These are phyloP conservation scores for Gymnobelideus leadbeateri DNA, from an alignment of 2,113 vertebrate species.

Conservation along the genomic window DNA sequence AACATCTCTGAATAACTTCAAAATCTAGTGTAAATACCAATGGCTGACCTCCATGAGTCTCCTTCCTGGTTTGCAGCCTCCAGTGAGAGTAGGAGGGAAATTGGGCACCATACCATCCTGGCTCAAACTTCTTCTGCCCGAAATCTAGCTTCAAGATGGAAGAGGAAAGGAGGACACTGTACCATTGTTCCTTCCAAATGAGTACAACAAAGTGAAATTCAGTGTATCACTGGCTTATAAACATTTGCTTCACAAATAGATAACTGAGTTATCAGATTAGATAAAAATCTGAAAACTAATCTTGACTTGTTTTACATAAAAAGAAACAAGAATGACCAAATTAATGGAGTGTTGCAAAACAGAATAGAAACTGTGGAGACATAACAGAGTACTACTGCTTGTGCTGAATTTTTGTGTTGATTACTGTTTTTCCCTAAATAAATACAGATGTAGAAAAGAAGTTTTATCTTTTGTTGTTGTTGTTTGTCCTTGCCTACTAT, in stretches of 20 bases:
- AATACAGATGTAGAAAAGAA: not conserved
- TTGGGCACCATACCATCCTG: no score
- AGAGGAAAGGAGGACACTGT: not conserved
- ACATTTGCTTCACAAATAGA: not conserved
- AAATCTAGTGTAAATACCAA: no score
- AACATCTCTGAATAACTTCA: no score
- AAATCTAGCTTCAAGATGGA: not conserved
- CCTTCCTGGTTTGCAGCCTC: no score
- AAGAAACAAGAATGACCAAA: not conserved
- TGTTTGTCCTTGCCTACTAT: not conserved
- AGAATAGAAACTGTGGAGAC: constrained; percentile 1
- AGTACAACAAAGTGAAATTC: not conserved
- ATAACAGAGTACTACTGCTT: not conserved
- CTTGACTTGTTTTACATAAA: not conserved
- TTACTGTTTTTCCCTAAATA: not conserved
- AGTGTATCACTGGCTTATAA: not conserved
- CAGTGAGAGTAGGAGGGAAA: no score
- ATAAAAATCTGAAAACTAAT: not conserved
- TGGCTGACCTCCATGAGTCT: no score
- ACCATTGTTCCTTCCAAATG: not conserved
- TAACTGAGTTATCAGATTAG: not conserved
- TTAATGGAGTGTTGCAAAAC: not conserved
- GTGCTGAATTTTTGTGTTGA: not conserved
- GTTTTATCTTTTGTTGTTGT: not conserved
- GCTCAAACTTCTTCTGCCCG: not conserved